Conservation (phyloP, 2,797 vertebrate genomes). For the Amblyopsis hoosieri region DNA sequence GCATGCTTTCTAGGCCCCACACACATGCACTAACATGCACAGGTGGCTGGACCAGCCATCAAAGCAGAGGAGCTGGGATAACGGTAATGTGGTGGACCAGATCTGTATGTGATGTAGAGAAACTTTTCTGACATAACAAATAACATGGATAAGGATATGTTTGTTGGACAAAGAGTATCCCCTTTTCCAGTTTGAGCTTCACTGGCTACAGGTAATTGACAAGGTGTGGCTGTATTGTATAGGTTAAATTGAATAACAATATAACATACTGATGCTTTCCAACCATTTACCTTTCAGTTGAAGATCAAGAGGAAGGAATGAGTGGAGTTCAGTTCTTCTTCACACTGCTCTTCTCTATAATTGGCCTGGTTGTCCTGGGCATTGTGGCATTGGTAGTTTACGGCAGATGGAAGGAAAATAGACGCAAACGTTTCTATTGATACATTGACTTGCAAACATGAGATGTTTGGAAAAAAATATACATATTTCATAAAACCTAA, state of each 20-base stretch:
- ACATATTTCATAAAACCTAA: background rate
- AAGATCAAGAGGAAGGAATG: constrained; percentile 78
- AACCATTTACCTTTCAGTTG: constrained; percentile 69
- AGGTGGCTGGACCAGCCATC: no score
- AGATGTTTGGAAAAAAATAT: background rate
- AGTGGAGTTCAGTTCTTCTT: constrained; percentile 85
- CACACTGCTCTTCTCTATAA: constrained; percentile 85
- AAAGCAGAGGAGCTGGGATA: no score
- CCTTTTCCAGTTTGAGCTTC: no score
- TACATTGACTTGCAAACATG: background rate
- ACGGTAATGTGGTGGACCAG: no score
- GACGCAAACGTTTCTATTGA: constrained; percentile 95
- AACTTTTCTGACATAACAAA: no score
- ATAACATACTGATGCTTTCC: background rate
- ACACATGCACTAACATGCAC: no score
- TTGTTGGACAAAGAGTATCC: no score
- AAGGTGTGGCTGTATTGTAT: no score
- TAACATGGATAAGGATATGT: no score
- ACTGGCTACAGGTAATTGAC: background rate
- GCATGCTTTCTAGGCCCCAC: no score
- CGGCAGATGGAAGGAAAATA: constrained; percentile 91
- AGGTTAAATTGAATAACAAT: background rate
- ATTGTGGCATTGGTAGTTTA: constrained; percentile 83
- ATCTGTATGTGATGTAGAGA: no score
- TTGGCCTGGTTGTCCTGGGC: constrained; percentile 83